Percentiles rank a stretch among this genome's conserved stretches.
Conservation (phyloP, 2,888 invertebrate genomes). For the Eupithecia vulgata region DNA sequence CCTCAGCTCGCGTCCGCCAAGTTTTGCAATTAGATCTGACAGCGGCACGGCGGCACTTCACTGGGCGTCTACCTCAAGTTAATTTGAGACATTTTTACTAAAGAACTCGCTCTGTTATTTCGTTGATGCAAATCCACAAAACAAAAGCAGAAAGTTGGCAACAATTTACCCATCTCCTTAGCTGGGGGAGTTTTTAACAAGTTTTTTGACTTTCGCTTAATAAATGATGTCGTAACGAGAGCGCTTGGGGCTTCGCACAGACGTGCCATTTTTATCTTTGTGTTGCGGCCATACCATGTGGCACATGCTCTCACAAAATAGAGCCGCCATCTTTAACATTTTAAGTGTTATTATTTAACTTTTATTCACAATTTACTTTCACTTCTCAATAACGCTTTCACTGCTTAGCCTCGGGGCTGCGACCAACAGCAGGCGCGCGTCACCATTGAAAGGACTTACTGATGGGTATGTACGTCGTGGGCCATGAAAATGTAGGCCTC, state of each 20-base stretch:
- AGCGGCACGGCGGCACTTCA: conserved; percentile 1
- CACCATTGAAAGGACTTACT: too few relatives aligned
- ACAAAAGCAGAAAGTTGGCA: conserved; percentile 14
- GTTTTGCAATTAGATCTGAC: conserved; percentile 5
- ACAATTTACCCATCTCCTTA: conserved; percentile 24
- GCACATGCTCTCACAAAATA: background rate
- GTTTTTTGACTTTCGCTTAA: conserved; percentile 41
- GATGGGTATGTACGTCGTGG: background rate
- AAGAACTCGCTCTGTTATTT: conserved; percentile 10
- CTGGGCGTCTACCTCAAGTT: conserved; percentile 1
- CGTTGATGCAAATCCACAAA: conserved; percentile 6
- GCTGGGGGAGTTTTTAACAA: conserved; percentile 41
- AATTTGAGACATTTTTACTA: conserved; percentile 20
- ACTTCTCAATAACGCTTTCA: too few relatives aligned
- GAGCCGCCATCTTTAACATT: background rate
- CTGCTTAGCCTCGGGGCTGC: too few relatives aligned
- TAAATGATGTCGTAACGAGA: conserved; percentile 42
- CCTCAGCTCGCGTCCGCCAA: background rate
- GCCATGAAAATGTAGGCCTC: background rate
- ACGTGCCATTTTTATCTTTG: background rate
- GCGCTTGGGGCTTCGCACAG: conserved; percentile 34
- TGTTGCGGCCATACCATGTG: background rate
- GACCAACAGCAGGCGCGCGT: too few relatives aligned
- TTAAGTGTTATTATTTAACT: too few relatives aligned
- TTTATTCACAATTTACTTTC: too few relatives aligned